phyloP scores from a whole-genome alignment of 2,888 invertebrate species.

The Coelopa pilipes region DNA sequence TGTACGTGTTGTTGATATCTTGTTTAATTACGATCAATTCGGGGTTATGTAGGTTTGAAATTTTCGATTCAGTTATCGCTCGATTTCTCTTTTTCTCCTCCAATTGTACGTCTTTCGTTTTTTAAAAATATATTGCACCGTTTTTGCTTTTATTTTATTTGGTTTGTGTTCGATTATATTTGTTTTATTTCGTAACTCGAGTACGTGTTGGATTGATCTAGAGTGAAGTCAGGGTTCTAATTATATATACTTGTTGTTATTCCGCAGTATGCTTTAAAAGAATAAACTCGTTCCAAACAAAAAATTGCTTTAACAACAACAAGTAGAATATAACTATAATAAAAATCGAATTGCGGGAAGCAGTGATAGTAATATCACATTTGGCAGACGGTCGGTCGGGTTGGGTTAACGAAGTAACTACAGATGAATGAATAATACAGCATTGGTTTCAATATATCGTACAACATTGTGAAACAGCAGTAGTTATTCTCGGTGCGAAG shows the following conservation, averaged over 20 bases:
- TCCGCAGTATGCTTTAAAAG: constrained; percentile 18
- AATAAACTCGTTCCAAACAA: constrained; percentile 35
- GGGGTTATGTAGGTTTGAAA: neutral
- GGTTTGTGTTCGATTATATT: constrained; percentile 25
- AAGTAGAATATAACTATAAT: constrained; percentile 8
- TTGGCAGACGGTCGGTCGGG: neutral
- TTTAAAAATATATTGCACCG: constrained; percentile 28
- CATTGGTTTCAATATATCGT: no score
- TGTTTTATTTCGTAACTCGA: constrained; percentile 12
- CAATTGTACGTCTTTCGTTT: neutral
- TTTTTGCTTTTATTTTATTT: constrained; percentile 23
- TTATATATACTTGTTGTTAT: constrained; percentile 20
- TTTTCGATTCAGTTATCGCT: neutral
- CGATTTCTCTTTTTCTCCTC: constrained; percentile 8
- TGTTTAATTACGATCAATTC: constrained; percentile 29
- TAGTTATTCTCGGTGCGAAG: no score
- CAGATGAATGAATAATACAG: no score
- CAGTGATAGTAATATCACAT: constrained; percentile 11
- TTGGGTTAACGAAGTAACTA: neutral
- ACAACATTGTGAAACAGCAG: no score
- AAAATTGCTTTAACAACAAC: constrained; percentile 13
- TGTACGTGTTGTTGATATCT: constrained; percentile 15
- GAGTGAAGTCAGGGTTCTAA: constrained; percentile 6
- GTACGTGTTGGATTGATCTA: constrained; percentile 9
- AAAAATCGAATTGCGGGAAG: constrained; percentile 10